These are phyloP conservation scores for Semaprochilodus insignis DNA, from an alignment of 2,797 vertebrate genomes.

Conservation along the genomic window DNA sequence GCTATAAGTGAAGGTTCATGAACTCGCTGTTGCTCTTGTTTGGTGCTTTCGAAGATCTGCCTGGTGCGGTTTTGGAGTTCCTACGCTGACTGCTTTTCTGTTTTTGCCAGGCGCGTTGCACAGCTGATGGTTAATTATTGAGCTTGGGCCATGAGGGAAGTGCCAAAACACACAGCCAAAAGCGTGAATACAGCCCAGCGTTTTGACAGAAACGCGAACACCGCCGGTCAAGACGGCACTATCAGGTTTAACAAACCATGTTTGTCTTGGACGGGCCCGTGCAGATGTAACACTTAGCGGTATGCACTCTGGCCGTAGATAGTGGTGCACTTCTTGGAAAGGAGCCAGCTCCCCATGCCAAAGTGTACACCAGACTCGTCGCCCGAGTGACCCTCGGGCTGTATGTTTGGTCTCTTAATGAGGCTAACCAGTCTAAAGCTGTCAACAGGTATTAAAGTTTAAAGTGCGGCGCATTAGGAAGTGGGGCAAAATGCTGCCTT, in stretches of 20 bases:
- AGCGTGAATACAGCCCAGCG: background rate
- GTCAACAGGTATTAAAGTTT: background rate
- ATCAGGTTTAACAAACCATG: background rate
- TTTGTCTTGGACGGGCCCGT: background rate
- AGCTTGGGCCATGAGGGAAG: background rate
- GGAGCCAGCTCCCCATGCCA: background rate
- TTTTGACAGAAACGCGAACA: background rate
- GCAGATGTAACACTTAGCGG: background rate
- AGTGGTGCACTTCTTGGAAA: background rate
- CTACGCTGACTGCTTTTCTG: background rate
- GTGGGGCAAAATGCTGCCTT: background rate
- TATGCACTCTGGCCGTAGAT: conserved; percentile 3
- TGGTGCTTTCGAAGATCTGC: background rate
- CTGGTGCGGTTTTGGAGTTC: background rate
- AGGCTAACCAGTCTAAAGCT: background rate
- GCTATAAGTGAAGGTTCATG: background rate
- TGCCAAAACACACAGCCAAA: background rate
- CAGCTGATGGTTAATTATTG: background rate
- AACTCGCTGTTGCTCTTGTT: background rate
- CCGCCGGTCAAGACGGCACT: background rate
- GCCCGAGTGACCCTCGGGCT: background rate
- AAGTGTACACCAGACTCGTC: conserved; percentile 7
- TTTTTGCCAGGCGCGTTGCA: background rate
- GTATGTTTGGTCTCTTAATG: background rate
- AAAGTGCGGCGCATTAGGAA: no score